Evolutionary conservation across 2,888 invertebrate species (phyloP), one percentile per base, ranked within the genome.

Genomic region (Papilio protenor): DNA sequence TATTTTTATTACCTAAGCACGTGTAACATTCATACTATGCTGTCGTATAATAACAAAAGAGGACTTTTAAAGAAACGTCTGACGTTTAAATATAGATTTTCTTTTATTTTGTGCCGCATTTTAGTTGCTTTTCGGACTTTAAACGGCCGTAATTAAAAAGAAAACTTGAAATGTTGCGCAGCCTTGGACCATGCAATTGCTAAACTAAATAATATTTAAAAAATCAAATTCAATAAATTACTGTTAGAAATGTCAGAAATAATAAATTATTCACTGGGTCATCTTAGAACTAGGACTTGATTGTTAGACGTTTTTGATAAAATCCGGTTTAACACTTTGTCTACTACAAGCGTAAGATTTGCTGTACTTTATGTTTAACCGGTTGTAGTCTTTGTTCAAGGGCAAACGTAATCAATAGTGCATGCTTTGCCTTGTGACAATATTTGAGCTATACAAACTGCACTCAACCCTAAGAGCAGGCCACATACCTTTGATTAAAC

Each of bases 361-460:
- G 27, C 61, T 47, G 64, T 74, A 74, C 47, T 74, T 64, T 11
- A 64, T 33, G 49, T 27, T 64, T 74, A 61, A 16, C 74, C 74
- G 74, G 74, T 64, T 74, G 27, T 21, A 49, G 59, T 59, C 18
- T 23, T 61, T 73, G 73, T 61, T 73, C 74, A 74, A 74, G 74
- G 74, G 61, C 74, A n/a, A 40, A 40, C 33, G 74, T 74, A 74
- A 64, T 45, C 74, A 64, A 64, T 59, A 64, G 74, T 73, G 73
- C 64, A 74, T 47, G 18, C n/a, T 27, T 61, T 73, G 12, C 16
- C 16, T 55, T 73, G 23, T 47, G 49, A 64, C 49, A 74, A 74
- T 74, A 49, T 64, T 52, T 74, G 49, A 61, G 12, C 10, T 61
- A 16, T 23, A 74, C 61, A 61, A 61, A 49, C 18, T n/a, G 61